phyloP scores from a whole-genome alignment of 2,797 vertebrate species.

The Varecia variegata region DNA sequence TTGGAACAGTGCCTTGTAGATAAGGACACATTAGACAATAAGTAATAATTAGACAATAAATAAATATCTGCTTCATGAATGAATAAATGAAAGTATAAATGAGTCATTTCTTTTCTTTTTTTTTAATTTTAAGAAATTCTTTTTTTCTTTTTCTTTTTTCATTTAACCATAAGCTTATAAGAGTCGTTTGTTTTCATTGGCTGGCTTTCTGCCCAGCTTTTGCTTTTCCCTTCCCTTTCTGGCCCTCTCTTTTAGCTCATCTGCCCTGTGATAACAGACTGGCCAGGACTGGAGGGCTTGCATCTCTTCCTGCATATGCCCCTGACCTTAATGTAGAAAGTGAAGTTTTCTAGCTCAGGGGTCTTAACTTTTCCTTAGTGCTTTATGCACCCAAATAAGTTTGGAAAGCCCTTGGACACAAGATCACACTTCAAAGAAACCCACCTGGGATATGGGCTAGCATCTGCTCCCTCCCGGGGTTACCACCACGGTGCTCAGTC shows the following conservation, averaged over 20 bases:
- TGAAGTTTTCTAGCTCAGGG: background rate
- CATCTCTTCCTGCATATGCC: background rate
- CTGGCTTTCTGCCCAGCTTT: background rate
- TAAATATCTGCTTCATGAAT: background rate
- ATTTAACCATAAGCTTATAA: too few species aligned
- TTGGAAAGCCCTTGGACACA: background rate
- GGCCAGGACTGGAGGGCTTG: background rate
- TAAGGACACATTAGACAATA: background rate
- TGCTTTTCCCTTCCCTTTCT: background rate
- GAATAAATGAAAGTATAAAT: background rate
- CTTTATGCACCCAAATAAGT: background rate
- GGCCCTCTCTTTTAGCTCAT: background rate
- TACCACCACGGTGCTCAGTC: background rate
- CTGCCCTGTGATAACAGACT: background rate
- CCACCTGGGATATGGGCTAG: background rate
- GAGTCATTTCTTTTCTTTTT: background rate
- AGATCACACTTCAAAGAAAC: constrained; percentile 35
- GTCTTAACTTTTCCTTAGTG: background rate
- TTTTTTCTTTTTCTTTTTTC: too few species aligned
- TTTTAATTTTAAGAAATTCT: too few species aligned
- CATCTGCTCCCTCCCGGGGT: constrained; percentile 11
- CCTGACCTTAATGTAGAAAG: background rate
- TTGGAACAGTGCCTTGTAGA: background rate
- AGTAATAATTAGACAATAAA: background rate
- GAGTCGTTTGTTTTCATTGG: background rate